These are phyloP conservation scores for Numida meleagris DNA, from an alignment of 2,113 vertebrate genomes.

Conservation along the genomic window DNA sequence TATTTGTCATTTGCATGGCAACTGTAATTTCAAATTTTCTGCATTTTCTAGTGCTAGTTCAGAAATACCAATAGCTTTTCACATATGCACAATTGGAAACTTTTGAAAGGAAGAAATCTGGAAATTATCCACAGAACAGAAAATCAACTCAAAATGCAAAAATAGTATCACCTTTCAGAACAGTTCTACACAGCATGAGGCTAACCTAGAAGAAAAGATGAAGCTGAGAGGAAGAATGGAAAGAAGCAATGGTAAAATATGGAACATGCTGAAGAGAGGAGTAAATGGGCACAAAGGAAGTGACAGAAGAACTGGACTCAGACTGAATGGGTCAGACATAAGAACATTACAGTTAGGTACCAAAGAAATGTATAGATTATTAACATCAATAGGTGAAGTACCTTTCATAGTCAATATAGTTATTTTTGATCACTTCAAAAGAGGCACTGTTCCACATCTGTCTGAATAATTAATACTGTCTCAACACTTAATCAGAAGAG, in stretches of 20 bases:
- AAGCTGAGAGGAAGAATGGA: neutral
- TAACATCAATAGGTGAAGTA: neutral
- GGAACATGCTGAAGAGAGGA: neutral
- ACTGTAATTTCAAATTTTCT: neutral
- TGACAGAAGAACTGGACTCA: neutral
- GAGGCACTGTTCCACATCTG: neutral
- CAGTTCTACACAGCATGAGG: accelerated
- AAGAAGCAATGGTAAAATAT: neutral
- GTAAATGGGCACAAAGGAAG: neutral
- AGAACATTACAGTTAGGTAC: neutral
- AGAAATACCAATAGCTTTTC: neutral
- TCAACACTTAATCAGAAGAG: neutral
- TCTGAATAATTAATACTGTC: neutral
- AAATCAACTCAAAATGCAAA: accelerated
- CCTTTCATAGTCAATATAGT: neutral
- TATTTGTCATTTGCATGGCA: neutral
- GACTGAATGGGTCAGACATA: neutral
- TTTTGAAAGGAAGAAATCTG: neutral
- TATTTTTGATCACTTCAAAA: neutral
- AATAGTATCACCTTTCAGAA: accelerated
- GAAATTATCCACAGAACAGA: neutral
- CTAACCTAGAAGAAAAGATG: neutral
- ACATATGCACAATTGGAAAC: neutral
- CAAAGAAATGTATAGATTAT: neutral
- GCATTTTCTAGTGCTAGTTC: neutral